Evolutionary conservation across 1,140 invertebrate genomes (phyloP), one percentile per base, ranked within the genome.

Genomic region (Heliconius nattereri): DNA sequence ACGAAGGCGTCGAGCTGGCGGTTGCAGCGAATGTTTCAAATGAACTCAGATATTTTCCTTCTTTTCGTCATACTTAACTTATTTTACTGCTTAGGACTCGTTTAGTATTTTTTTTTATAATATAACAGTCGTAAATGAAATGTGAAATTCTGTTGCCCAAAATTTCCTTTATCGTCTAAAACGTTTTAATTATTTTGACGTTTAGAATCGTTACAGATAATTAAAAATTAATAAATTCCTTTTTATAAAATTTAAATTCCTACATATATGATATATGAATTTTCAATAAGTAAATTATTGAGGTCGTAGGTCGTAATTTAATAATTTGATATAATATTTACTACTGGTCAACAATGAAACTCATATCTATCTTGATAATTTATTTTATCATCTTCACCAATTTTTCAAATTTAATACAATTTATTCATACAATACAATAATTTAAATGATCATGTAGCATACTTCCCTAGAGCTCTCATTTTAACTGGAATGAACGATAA

Each of bases 401-500:
- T 92, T 92, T 90, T 90, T 93, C 91, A 91, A 91, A 92, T 93
- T 94, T 89, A 92, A 90, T 93, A 93, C 92, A 93, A 81, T 91
- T 94, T 93, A 92, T 92, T 91, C 87, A 92, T 93, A 93, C 91
- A 91, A 87, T 94, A 94, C 90, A 93, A 94, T 94, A 93, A 94
- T 94, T 93, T 93, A 94, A 93, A 93, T 93, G 92, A 92, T 91
- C 90, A 90, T 89, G 87, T 92, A 90, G 90, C 89, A 89, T 90
- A 93, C 87, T 89, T 88, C 87, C 81, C 90, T 93, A 93, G 86
- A 92, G 87, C 88, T 87, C 89, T 93, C 91, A 92, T 92, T 92
- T 92, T 90, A 92, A 92, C 88, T 94, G 92, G 92, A 94, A 94
- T 94, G 92, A 94, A 94, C 90, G 85, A 92, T 93, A 93, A 92